A percentile compares a stretch with the other conserved stretches of the same genome.
Evolutionary conservation across 2,797 vertebrate species (phyloP).

Genomic region (Falco biarmicus): DNA sequence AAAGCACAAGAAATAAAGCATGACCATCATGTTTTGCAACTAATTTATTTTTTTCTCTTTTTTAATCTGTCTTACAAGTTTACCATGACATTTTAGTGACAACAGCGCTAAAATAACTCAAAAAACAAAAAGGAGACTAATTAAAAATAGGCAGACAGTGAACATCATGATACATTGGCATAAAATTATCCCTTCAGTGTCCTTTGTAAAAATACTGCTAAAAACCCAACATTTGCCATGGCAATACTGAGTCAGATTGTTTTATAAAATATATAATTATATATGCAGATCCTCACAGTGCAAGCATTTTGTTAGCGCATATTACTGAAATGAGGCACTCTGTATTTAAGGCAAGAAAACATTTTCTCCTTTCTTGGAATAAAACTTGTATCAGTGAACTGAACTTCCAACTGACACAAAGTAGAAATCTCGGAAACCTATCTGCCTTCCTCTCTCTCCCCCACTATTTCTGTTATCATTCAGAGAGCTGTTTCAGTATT

Average conservation of each 20-base stretch:
- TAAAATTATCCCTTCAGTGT: conserved; percentile 52
- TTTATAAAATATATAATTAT: conserved; percentile 20
- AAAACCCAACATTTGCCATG: conserved; percentile 36
- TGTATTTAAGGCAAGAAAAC: neutral
- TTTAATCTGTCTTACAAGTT: conserved; percentile 69
- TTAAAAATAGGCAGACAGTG: conserved; percentile 53
- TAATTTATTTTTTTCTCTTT: conserved; percentile 65
- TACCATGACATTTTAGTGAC: conserved; percentile 72
- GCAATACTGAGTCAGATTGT: conserved; percentile 59
- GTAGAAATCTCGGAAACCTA: neutral
- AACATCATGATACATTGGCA: conserved; percentile 63
- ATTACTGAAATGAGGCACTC: neutral
- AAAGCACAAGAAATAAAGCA: conserved; percentile 67
- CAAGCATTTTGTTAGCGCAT: neutral
- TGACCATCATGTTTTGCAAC: conserved; percentile 71
- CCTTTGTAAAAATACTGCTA: conserved; percentile 57
- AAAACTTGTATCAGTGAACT: neutral
- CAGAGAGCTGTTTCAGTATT: neutral
- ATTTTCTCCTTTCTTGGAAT: neutral
- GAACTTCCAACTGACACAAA: neutral
- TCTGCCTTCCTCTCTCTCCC: neutral
- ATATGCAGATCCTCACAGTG: neutral
- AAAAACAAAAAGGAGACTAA: conserved; percentile 59
- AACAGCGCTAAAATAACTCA: conserved; percentile 57
- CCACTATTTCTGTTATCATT: neutral